Evolutionary conservation across 2,797 vertebrate species (phyloP), one percentile per base, ranked within the genome.

Genomic region (Trematomus bernacchii): DNA sequence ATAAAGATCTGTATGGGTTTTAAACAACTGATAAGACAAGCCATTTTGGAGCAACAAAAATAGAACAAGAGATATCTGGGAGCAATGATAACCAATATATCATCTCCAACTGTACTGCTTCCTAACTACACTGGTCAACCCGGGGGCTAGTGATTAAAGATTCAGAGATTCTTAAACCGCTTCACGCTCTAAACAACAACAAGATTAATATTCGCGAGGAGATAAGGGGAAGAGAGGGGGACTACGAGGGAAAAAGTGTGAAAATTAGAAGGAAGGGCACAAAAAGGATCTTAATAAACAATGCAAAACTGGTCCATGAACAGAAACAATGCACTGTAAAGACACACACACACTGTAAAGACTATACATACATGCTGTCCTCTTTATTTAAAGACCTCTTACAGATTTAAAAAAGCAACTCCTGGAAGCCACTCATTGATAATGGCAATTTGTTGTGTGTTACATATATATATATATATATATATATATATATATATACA

Each of bases 171-270:
- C 83, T 81, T 71, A 87, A 91, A 87, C 85, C 43, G 76, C 87
- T 87, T 89, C 85, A 87, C 73, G 84, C 88, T 90, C 84, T 84
- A 79, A 91, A 94, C 92, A 92, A 92, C 89, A 93, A 93, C 93
- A 90, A 89, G 89, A 92, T 92, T 88, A 92, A 94, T 92, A 92
- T 89, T 92, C 74, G 60, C 43, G 9, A 73, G 72, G 71, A 87
- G 83, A 89, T 83, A 81, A 85, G 80, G 73, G 52, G 71, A 52
- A 66, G 64, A 66, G n/a, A 69, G 80, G 68, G 68, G 63, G 60
- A 66, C 69, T 63, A 52, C 6, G 82, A 82, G 86, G 86, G 67
- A 77, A 70, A 90, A 76, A 74, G 67, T 44, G 46, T 30, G 61
- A 66, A 88, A 75, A 75, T 66, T 62, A 63, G 66, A 71, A 11